Percentiles rank a stretch among this genome's conserved stretches.
Conservation (phyloP, 2,113 vertebrate species). For the Gobiocypris rarus region DNA sequence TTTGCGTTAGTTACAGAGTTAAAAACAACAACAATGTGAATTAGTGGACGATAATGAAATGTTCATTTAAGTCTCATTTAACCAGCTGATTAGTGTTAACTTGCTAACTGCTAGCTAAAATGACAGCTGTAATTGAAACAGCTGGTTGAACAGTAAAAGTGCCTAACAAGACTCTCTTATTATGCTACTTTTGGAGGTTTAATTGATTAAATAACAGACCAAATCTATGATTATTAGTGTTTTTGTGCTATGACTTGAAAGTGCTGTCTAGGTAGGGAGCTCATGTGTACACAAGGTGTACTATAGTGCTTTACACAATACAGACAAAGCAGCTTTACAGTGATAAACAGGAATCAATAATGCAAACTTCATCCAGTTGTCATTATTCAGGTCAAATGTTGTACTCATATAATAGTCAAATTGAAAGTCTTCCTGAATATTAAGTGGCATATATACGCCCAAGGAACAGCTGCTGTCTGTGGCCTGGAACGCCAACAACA, state of each 20-base stretch:
- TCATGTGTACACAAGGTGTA: too few species aligned
- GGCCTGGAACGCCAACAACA: not conserved
- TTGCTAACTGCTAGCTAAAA: not conserved
- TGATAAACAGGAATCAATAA: too few species aligned
- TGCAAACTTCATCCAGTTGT: too few species aligned
- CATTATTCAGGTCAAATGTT: too few species aligned
- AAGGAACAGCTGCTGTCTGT: not conserved
- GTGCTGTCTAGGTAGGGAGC: not conserved
- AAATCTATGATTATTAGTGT: not conserved
- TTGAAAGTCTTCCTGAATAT: too few species aligned
- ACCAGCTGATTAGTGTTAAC: not conserved
- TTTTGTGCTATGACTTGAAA: not conserved
- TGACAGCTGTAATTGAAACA: slow-evolving; percentile 11
- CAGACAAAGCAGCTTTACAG: too few species aligned
- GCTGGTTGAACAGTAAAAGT: not conserved
- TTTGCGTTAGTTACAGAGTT: not conserved
- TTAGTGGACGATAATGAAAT: not conserved
- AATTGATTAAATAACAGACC: not conserved
- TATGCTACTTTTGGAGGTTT: not conserved
- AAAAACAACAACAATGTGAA: not conserved
- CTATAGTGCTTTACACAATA: too few species aligned
- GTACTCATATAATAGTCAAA: too few species aligned
- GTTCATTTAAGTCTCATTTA: not conserved
- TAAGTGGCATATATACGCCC: too few species aligned
- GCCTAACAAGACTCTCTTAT: not conserved